Conservation (phyloP, 2,797 vertebrate genomes). For the Paratrypauchen microcephalus region DNA sequence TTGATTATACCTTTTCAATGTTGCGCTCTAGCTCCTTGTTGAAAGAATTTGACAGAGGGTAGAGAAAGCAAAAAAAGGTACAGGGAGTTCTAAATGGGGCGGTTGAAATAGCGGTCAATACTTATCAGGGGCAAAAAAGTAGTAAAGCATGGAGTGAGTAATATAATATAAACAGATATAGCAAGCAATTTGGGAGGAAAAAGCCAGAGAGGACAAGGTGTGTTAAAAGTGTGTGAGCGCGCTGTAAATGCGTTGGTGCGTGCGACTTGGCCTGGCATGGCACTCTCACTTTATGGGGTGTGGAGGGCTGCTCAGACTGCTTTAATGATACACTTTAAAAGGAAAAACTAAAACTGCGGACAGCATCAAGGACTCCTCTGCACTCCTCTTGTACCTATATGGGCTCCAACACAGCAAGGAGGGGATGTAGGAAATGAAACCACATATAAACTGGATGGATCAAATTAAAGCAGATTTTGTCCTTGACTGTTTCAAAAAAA, state of each 20-base stretch:
- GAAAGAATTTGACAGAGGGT: slow-evolving; percentile 62
- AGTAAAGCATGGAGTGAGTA: slow-evolving; percentile 61
- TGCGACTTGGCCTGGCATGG: slow-evolving; percentile 62
- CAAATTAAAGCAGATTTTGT: neutral
- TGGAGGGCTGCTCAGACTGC: slow-evolving; percentile 65
- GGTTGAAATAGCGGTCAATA: slow-evolving; percentile 70
- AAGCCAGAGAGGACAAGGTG: slow-evolving; percentile 52
- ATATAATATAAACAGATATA: slow-evolving; percentile 69
- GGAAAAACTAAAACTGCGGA: slow-evolving; percentile 70
- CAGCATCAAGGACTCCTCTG: slow-evolving; percentile 67
- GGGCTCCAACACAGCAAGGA: slow-evolving; percentile 14
- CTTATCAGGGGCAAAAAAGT: slow-evolving; percentile 59
- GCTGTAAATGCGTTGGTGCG: slow-evolving; percentile 67
- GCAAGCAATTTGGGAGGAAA: slow-evolving; percentile 50
- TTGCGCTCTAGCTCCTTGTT: slow-evolving; percentile 68
- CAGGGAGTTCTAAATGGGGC: slow-evolving; percentile 40
- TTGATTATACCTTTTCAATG: slow-evolving; percentile 75
- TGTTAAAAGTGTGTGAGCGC: slow-evolving; percentile 58
- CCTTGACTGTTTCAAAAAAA: neutral
- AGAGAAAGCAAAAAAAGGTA: slow-evolving; percentile 40
- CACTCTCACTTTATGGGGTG: slow-evolving; percentile 78
- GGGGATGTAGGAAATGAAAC: slow-evolving; percentile 19
- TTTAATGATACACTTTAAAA: slow-evolving; percentile 79
- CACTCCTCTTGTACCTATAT: slow-evolving; percentile 28
- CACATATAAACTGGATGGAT: neutral